A percentile compares a stretch with the other conserved stretches of the same genome.
These are phyloP conservation scores for Chydorus sphaericus DNA, from an alignment of 2,888 invertebrate species.

Conservation along the genomic window DNA sequence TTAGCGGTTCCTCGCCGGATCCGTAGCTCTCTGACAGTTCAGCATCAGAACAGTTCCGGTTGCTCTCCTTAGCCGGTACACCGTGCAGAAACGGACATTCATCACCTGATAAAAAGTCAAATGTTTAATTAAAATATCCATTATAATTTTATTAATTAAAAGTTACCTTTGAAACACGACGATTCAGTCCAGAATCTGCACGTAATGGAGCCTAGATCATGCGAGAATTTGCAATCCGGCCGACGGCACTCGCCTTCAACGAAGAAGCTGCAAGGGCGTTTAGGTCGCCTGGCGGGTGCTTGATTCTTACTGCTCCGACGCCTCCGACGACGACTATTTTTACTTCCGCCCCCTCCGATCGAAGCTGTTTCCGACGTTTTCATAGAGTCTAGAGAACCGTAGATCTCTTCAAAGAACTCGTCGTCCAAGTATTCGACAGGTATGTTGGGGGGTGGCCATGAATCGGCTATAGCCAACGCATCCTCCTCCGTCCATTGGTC, in stretches of 20 bases:
- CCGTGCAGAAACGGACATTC: slow-evolving; percentile 13
- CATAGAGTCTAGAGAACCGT: slow-evolving; percentile 15
- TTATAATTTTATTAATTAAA: not conserved
- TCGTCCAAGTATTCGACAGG: slow-evolving; percentile 17
- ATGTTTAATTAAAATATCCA: not conserved
- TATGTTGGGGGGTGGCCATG: slow-evolving; percentile 10
- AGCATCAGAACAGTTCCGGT: not conserved
- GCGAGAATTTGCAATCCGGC: slow-evolving; percentile 34
- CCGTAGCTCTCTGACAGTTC: not conserved
- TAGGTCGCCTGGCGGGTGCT: slow-evolving; percentile 9
- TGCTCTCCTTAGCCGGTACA: not conserved
- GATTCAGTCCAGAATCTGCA: slow-evolving; percentile 35
- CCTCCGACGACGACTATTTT: slow-evolving; percentile 9
- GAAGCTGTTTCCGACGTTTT: not conserved
- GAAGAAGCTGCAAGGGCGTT: slow-evolving; percentile 33
- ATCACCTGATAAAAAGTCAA: not conserved
- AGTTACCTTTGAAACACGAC: slow-evolving; percentile 32
- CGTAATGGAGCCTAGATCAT: slow-evolving; percentile 33
- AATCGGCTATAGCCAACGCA: not conserved
- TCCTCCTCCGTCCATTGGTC: slow-evolving; percentile 9
- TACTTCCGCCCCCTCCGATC: slow-evolving; percentile 1
- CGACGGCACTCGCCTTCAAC: slow-evolving; percentile 34
- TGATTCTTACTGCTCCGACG: slow-evolving; percentile 11
- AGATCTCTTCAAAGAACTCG: slow-evolving; percentile 18
- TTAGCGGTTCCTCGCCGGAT: not conserved